Evolutionary conservation across 1,140 invertebrate species (phyloP), one percentile per base, ranked within the genome.

Genomic region (Cryptotermes secundus): DNA sequence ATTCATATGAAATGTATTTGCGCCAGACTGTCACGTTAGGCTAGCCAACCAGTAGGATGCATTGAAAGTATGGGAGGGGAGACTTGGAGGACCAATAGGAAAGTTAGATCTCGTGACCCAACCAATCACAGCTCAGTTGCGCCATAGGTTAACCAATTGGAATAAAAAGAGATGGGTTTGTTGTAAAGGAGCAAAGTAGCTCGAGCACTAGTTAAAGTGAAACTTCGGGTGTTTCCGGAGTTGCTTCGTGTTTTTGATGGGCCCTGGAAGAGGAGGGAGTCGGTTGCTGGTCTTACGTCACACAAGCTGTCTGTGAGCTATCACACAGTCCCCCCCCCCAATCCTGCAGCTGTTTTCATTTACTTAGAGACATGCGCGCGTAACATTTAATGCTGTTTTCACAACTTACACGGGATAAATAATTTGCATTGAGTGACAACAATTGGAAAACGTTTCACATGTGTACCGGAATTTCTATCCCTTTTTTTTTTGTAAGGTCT

Each of bases 1-100:
- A 72, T 72, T 72, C 59, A 72, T 72, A 72, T 72, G 59, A 72
- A 72, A 72, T 72, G n/a, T 72, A 72, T 72, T 72, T 72, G 59
- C 59, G 59, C 59, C 59, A 72, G 59, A 72, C 26, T 72, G 59
- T n/a, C 59, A 72, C 59, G 31, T 31, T 72, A 72, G 59, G 59
- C 59, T 72, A 72, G 59, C 59, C 59, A 72, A 72, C 59, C 59
- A 72, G 59, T 72, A 72, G 59, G n/a, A 72, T 72, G 59, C 59
- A 72, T 72, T 72, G 59, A 31, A 31, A n/a, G n/a, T n/a, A 26
- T 72, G 9, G n/a, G 59, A 72, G 59, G n/a, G 59, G 53, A 26
- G 26, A n/a, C 26, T 72, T 4, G 9, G 4, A 6, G 59, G 7
- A 72, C 59, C 59, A 72, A 72, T 72, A 72, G 59, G 59, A 72